These are phyloP conservation scores for Helicolenus hilgendorfi DNA, from an alignment of 2,797 vertebrate species.

Conservation along the genomic window DNA sequence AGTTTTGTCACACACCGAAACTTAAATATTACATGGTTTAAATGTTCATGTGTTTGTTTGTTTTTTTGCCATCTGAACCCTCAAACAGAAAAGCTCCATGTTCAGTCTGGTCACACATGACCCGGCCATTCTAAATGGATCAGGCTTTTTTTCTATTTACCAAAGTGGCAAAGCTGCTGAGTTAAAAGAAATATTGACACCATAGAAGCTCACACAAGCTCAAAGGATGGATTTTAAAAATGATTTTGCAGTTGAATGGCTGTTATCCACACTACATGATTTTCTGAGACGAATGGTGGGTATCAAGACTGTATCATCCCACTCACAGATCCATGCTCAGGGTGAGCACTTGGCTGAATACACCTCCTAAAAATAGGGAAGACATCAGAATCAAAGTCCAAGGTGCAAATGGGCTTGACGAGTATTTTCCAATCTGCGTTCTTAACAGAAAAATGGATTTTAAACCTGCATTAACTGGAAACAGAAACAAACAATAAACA, in stretches of 20 bases:
- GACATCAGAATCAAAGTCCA: not conserved
- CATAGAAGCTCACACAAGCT: not conserved
- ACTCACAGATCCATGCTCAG: not conserved
- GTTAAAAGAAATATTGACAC: not conserved
- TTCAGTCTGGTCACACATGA: not conserved
- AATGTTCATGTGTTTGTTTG: too few relatives aligned
- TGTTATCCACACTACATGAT: constrained; percentile 24
- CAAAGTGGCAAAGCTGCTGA: not conserved
- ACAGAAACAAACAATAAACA: not conserved
- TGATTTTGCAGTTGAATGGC: constrained; percentile 17
- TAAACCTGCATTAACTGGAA: not conserved
- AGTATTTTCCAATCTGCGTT: not conserved
- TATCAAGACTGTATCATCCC: constrained; percentile 24
- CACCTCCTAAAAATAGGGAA: not conserved
- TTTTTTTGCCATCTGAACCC: not conserved
- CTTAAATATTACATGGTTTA: too few relatives aligned
- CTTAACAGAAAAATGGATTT: not conserved
- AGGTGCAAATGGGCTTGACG: not conserved
- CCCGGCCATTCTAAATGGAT: not conserved
- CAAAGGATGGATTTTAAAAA: not conserved
- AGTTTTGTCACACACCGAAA: too few relatives aligned
- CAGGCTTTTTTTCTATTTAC: not conserved
- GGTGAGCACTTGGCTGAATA: not conserved
- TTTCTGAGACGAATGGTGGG: not conserved
- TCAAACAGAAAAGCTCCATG: not conserved